phyloP scores from a whole-genome alignment of 2,797 vertebrate species.

The Erpetoichthys calabaricus region DNA sequence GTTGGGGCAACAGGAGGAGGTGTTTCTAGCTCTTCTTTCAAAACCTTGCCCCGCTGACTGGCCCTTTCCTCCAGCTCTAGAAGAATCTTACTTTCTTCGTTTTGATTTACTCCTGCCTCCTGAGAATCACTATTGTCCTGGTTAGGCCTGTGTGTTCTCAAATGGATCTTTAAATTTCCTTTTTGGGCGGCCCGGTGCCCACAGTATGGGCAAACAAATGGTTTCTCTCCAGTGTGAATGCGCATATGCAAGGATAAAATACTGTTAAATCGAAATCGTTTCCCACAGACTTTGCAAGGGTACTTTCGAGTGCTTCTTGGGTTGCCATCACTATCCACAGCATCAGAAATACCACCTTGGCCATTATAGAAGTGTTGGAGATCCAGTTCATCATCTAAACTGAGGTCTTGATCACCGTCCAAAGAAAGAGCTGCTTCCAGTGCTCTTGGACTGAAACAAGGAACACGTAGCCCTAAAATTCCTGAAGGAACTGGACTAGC shows the following conservation, averaged over 20 bases:
- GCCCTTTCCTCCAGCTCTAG: conserved; percentile 27
- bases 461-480: conserved; percentile 10
- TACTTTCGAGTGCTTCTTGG: conserved; percentile 41
- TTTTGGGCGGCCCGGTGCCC: conserved; percentile 47
- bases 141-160: conserved; percentile 45
- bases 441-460: conserved; percentile 31
- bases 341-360: conserved; percentile 31
- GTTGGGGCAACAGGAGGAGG: conserved; percentile 41
- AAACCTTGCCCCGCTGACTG: not conserved
- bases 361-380: conserved; percentile 71
- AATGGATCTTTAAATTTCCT: conserved; percentile 38
- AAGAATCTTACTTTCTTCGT: conserved; percentile 44
- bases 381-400: conserved; percentile 58
- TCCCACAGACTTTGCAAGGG: conserved; percentile 77
- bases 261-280: conserved; percentile 85
- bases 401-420: conserved; percentile 41
- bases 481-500: conserved; percentile 16
- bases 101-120: conserved; percentile 44
- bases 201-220: conserved; percentile 40
- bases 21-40: not conserved
- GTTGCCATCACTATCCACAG: conserved; percentile 26
- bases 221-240: conserved; percentile 55
- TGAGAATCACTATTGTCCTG: conserved; percentile 28
- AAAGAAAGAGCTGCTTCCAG: conserved; percentile 59
- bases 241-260: conserved; percentile 79